Evolutionary conservation across 1,140 invertebrate genomes (phyloP).

Genomic region (Mya arenaria): DNA sequence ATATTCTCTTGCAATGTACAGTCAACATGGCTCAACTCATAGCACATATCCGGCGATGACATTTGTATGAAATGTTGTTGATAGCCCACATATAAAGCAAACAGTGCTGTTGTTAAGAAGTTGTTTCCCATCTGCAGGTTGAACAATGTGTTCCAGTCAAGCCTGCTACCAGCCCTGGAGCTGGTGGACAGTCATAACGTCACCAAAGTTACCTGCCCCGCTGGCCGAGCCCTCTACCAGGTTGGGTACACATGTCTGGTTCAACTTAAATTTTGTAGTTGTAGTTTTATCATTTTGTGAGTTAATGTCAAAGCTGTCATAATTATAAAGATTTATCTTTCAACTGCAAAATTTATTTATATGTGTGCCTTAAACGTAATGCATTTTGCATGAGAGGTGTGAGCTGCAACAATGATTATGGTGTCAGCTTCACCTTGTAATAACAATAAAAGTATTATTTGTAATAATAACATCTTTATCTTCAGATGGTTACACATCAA

Average conservation of each 20-base stretch:
- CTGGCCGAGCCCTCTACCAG: constrained; percentile 73
- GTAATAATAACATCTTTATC: too few species aligned
- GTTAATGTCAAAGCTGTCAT: not conserved
- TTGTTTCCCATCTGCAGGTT: too few species aligned
- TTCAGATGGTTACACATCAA: too few species aligned
- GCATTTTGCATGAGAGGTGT: not conserved
- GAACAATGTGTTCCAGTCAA: constrained; percentile 71
- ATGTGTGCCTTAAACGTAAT: too few species aligned
- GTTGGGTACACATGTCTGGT: constrained; percentile 45
- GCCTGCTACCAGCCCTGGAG: constrained; percentile 73
- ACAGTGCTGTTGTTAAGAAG: too few species aligned
- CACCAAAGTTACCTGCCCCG: constrained; percentile 64
- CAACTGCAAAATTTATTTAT: too few species aligned
- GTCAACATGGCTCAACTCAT: too few species aligned
- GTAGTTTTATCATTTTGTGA: not conserved
- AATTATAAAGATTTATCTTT: not conserved
- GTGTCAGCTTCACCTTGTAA: not conserved
- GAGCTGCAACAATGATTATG: not conserved
- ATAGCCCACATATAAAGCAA: too few species aligned
- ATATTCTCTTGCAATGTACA: too few species aligned
- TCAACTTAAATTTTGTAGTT: not conserved
- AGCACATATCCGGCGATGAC: too few species aligned
- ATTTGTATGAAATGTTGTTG: too few species aligned
- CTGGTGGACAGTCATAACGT: constrained; percentile 72
- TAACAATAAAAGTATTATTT: too few species aligned